phyloP scores from a whole-genome alignment of 2,888 invertebrate species.

The Celastrina argiolus region DNA sequence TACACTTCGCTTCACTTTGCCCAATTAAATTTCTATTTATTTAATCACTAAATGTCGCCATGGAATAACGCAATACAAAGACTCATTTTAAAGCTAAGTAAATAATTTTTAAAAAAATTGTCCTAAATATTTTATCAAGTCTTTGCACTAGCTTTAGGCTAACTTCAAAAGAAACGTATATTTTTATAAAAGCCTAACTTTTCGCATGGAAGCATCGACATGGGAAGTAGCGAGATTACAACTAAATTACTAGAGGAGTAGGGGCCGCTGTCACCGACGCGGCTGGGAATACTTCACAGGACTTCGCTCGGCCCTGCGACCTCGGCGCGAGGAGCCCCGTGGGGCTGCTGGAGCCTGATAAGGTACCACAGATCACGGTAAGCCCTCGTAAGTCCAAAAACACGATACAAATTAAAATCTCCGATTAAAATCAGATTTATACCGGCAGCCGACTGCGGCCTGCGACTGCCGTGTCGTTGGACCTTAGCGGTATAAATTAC shows the following conservation, averaged over 20 bases:
- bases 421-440: neutral
- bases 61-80: neutral
- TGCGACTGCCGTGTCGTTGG: neutral
- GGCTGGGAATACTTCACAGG: too few relatives aligned
- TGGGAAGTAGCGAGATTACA: constrained; percentile 5
- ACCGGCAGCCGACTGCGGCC: neutral
- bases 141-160: constrained; percentile 17
- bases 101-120: constrained; percentile 5
- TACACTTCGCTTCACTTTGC: neutral
- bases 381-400: neutral
- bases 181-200: constrained; percentile 6
- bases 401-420: neutral
- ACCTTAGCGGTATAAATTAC: neutral
- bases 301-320: neutral
- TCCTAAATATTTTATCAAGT: neutral
- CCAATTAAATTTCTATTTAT: neutral
- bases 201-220: constrained; percentile 16
- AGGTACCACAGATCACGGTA: neutral
- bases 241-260: constrained; percentile 12
- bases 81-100: constrained; percentile 10
- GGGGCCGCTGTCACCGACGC: neutral
- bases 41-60: neutral
- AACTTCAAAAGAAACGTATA: neutral
- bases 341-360: neutral
- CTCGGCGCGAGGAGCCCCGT: neutral